Conservation (phyloP, 2,797 vertebrate genomes). For the Apogon hyalosoma region DNA sequence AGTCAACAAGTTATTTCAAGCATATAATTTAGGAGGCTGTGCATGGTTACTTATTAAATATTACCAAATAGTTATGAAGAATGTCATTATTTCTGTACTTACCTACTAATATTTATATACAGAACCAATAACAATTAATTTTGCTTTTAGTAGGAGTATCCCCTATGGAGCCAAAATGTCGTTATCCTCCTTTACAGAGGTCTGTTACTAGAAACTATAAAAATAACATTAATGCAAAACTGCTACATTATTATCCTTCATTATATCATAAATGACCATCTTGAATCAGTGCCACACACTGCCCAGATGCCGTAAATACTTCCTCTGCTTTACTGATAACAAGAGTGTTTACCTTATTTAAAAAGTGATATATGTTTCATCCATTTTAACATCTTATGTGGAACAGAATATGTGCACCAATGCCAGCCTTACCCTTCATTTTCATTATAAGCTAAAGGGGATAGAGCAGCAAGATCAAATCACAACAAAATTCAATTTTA, state of each 20-base stretch:
- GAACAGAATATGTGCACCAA: neutral
- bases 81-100: neutral
- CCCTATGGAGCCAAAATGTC: neutral
- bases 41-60: neutral
- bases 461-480: slow-evolving; percentile 42
- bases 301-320: neutral
- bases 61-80: neutral
- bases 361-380: neutral
- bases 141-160: neutral
- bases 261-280: neutral
- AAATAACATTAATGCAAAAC: neutral
- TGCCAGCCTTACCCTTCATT: neutral
- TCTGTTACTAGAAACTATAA: neutral
- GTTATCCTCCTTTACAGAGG: neutral
- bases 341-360: neutral
- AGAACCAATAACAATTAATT: neutral
- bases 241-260: neutral
- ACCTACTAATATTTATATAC: neutral
- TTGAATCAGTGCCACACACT: neutral
- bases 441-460: slow-evolving; percentile 10
- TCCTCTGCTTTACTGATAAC: neutral
- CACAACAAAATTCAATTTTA: slow-evolving; percentile 59
- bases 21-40: neutral
- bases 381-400: slow-evolving; percentile 1
- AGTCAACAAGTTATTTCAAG: slow-evolving; percentile 26